Evolutionary conservation across 2,888 invertebrate genomes (phyloP), one percentile per base, ranked within the genome.

Genomic region (Neria commutata): DNA sequence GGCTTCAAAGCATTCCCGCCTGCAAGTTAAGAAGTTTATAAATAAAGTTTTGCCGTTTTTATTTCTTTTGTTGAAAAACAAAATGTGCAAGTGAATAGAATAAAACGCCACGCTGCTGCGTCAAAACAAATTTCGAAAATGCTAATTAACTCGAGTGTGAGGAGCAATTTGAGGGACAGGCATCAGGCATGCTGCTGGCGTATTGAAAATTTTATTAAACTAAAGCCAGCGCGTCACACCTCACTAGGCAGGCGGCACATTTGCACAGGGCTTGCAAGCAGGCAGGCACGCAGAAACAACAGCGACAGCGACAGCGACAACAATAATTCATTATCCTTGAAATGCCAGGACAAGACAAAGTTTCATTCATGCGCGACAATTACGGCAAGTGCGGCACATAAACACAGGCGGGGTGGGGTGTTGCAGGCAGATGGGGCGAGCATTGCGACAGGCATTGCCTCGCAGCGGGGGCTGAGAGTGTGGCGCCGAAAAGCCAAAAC

Each of bases 291-390:
- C 17, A 42, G 21, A 3, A 42, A 17, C 42, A 42, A 42, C 42
- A 19, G 21, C 17, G 21, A 42, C 42, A 19, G 21, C 42, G 19
- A 25, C 42, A 40, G 17, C 45, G n/a, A 10, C 8, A 34, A 47
- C 40, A 51, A 58, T 54, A 54, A 54, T 54, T 58, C 58, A 58
- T 58, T 54, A 58, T 54, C 54, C 48, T 49, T 26, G 42, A 54
- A 53, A 48, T 49, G 58, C 49, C 49, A 40, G 29, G 17, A 24
- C 26, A 54, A 40, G 54, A 48, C 48, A 53, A 58, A 49, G 40
- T 58, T 54, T 48, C 26, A 37, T 37, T 37, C 37, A 37, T 37
- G 37, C 10, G 4, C n/a, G n/a, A n/a, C 6, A 29, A 29, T 29
- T 16, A 24, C 42, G 14, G 16, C 51, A 52, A 57, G 47, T 46